These are phyloP conservation scores for Actenoides lindsayi DNA, from an alignment of 2,113 vertebrate species.

Conservation along the genomic window DNA sequence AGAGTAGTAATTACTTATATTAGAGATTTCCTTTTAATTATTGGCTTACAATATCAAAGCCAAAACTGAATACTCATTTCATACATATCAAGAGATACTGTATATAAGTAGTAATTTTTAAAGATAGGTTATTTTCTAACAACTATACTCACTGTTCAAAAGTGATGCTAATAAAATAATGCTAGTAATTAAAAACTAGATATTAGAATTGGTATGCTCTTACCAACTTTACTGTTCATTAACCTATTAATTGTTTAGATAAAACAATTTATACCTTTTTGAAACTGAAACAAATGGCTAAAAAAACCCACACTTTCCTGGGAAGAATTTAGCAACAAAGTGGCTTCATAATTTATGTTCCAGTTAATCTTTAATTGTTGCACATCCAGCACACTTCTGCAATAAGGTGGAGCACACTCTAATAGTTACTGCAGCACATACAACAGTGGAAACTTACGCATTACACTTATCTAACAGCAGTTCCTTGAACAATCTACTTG, in stretches of 20 bases:
- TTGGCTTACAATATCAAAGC: background rate
- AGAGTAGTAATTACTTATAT: background rate
- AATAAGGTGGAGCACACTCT: background rate
- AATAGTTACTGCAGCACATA: background rate
- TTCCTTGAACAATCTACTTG: background rate
- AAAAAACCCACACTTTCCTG: background rate
- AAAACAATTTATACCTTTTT: background rate
- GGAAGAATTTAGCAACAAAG: background rate
- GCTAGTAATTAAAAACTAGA: background rate
- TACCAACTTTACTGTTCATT: background rate
- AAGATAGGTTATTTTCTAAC: background rate
- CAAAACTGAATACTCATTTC: background rate
- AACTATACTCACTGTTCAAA: background rate
- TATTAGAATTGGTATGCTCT: background rate
- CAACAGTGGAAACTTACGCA: background rate
- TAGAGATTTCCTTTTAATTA: background rate
- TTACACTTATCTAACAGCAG: background rate
- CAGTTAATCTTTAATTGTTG: background rate
- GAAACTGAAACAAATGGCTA: background rate
- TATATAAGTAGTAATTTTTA: background rate
- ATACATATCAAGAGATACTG: background rate
- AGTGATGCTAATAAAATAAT: background rate
- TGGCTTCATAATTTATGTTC: background rate
- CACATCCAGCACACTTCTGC: background rate
- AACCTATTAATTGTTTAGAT: background rate